These are phyloP conservation scores for Pionites leucogaster DNA, from an alignment of 2,113 vertebrate species.

Conservation along the genomic window DNA sequence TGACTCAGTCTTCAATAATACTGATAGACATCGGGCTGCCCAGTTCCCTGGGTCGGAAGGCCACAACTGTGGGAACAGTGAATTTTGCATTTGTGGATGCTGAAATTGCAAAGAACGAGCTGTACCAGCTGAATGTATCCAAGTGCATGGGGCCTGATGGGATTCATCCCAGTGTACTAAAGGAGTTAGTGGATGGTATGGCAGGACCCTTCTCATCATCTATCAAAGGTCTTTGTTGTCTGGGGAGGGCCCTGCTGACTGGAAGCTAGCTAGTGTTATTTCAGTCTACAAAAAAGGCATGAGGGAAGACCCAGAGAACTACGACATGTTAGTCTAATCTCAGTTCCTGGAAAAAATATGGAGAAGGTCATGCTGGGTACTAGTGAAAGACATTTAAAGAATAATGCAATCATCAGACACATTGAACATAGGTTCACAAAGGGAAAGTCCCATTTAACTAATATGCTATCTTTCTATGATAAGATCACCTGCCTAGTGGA, in stretches of 20 bases:
- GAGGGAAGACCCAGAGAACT: not conserved
- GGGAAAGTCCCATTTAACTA: not conserved
- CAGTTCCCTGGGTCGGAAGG: accelerated
- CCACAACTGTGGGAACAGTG: accelerated
- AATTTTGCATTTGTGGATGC: not conserved
- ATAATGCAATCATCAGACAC: not conserved
- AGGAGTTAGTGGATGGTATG: not conserved
- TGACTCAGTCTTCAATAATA: not conserved
- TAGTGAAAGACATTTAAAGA: not conserved
- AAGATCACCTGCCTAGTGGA: not conserved
- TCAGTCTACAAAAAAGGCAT: not conserved
- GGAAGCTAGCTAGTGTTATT: not conserved
- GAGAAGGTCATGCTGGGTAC: not conserved
- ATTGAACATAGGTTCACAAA: not conserved
- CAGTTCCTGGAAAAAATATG: not conserved
- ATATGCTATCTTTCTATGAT: not conserved
- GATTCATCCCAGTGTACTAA: not conserved
- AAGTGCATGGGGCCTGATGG: not conserved
- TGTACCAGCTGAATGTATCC: not conserved
- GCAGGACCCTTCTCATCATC: not conserved
- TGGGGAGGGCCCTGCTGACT: not conserved
- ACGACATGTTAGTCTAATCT: not conserved
- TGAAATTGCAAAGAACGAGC: not conserved
- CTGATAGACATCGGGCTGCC: not conserved
- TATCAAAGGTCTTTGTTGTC: not conserved